phyloP scores from a whole-genome alignment of 2,888 invertebrate genomes.

The Agrotis puta region DNA sequence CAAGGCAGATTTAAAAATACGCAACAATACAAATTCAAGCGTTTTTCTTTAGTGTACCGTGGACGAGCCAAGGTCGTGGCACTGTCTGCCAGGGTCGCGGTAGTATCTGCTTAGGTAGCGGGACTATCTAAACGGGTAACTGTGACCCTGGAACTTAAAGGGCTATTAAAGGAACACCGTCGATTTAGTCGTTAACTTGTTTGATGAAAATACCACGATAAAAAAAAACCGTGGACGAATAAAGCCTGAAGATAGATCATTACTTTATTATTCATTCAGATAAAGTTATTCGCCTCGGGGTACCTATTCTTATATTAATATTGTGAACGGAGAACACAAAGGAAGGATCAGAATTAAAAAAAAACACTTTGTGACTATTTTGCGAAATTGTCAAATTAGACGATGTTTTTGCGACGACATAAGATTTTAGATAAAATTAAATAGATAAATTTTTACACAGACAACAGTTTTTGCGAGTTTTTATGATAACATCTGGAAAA shows the following conservation, averaged over 20 bases:
- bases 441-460: neutral
- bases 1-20: too few relatives aligned
- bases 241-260: neutral
- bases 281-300: neutral
- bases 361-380: constrained; percentile 15
- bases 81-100: too few relatives aligned
- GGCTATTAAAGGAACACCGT: too few relatives aligned
- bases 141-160: too few relatives aligned
- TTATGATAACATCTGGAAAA: neutral
- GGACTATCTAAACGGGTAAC: too few relatives aligned
- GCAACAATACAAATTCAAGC: too few relatives aligned
- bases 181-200: too few relatives aligned
- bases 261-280: neutral
- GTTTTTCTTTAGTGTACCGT: too few relatives aligned
- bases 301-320: constrained; percentile 21
- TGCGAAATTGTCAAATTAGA: constrained; percentile 1
- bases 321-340: neutral
- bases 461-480: too few relatives aligned
- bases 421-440: constrained; percentile 9
- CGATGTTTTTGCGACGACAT: neutral
- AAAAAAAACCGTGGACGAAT: neutral
- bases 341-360: neutral
- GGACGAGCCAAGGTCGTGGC: too few relatives aligned
- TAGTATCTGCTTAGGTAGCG: too few relatives aligned
- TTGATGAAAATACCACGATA: too few relatives aligned